These are phyloP conservation scores for Philonicus albiceps DNA, from an alignment of 2,888 invertebrate genomes.

Conservation along the genomic window DNA sequence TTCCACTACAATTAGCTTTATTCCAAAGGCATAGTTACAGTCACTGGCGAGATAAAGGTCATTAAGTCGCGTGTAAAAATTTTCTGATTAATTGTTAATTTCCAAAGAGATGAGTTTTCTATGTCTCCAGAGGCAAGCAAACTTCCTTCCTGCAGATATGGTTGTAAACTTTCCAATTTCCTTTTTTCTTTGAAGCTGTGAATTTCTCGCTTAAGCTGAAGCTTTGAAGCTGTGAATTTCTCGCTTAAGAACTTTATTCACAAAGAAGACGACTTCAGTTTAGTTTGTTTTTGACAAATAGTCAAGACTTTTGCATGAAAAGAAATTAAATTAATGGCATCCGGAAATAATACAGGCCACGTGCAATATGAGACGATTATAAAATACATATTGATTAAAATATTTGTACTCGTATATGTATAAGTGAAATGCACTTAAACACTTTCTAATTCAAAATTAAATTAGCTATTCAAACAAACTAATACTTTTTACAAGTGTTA, in stretches of 20 bases:
- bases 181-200: neutral
- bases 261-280: neutral
- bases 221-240: neutral
- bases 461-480: too few relatives aligned
- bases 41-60: neutral
- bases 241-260: neutral
- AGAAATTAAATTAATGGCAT: neutral
- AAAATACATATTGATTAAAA: too few relatives aligned
- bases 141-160: neutral
- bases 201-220: too few relatives aligned
- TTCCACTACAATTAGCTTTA: neutral
- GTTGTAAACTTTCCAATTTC: neutral
- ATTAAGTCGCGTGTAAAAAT: neutral
- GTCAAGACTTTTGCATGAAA: neutral
- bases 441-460: too few relatives aligned
- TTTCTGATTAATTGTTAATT: neutral
- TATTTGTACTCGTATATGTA: too few relatives aligned
- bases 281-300: neutral
- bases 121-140: neutral
- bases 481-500: too few relatives aligned
- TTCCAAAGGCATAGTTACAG: neutral
- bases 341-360: too few relatives aligned
- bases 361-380: too few relatives aligned
- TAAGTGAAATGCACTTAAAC: too few relatives aligned
- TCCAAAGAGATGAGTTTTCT: neutral